phyloP scores from a whole-genome alignment of 2,888 invertebrate genomes.

The Stenichneumon culpator region DNA sequence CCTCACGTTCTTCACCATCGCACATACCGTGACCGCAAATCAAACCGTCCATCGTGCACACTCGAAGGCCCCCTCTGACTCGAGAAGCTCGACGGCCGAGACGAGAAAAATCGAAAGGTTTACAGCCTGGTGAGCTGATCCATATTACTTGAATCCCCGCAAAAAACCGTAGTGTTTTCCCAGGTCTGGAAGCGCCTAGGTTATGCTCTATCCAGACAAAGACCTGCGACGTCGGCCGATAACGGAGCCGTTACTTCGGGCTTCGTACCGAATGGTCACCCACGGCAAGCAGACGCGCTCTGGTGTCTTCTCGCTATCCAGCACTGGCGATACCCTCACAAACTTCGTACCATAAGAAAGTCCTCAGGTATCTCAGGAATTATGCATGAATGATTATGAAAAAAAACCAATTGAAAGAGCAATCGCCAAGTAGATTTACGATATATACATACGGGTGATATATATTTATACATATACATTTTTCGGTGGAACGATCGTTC shows the following conservation, averaged over 20 bases:
- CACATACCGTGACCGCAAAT: slow-evolving; percentile 69
- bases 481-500: slow-evolving; percentile 45
- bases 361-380: slow-evolving; percentile 64
- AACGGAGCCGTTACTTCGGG: slow-evolving; percentile 45
- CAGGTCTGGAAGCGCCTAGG: slow-evolving; percentile 68
- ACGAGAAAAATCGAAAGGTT: slow-evolving; percentile 57
- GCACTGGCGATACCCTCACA: slow-evolving; percentile 18
- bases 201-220: slow-evolving; percentile 5
- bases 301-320: slow-evolving; percentile 36
- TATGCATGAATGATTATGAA: slow-evolving; percentile 57
- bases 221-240: slow-evolving; percentile 32
- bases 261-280: slow-evolving; percentile 45
- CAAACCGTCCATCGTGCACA: slow-evolving; percentile 63
- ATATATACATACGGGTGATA: slow-evolving; percentile 27
- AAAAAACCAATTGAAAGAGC: not conserved
- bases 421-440: slow-evolving; percentile 17
- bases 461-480: slow-evolving; percentile 19
- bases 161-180: slow-evolving; percentile 69
- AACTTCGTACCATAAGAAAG: slow-evolving; percentile 46
- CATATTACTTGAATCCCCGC: slow-evolving; percentile 68
- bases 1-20: slow-evolving; percentile 69
- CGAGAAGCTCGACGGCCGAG: slow-evolving; percentile 65
- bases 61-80: slow-evolving; percentile 57
- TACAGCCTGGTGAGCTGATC: slow-evolving; percentile 74
- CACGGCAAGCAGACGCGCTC: slow-evolving; percentile 36